phyloP scores from a whole-genome alignment of 2,113 vertebrate genomes.

The Pogonocichla stellata region DNA sequence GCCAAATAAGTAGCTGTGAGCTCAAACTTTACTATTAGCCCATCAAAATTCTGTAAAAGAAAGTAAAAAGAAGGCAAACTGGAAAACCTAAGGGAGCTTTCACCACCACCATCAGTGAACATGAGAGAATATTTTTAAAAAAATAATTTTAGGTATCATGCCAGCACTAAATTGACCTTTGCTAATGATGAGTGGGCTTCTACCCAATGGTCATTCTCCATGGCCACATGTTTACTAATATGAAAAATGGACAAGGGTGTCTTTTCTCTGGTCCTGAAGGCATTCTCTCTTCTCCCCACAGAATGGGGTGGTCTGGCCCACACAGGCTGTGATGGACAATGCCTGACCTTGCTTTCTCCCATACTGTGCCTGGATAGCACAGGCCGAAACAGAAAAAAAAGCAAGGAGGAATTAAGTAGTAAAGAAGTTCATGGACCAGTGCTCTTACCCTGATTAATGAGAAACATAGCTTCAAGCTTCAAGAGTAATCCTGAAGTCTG shows the following conservation, averaged over 20 bases:
- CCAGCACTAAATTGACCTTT: not conserved
- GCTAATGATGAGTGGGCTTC: not conserved
- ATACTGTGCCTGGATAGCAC: rapidly evolving
- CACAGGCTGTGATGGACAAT: not conserved
- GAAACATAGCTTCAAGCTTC: not conserved
- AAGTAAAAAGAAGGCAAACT: not conserved
- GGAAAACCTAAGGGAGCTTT: not conserved
- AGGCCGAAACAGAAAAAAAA: not conserved
- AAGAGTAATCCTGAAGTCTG: not conserved
- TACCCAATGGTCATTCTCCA: not conserved
- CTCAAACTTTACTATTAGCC: not conserved
- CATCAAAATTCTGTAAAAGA: not conserved
- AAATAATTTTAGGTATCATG: not conserved
- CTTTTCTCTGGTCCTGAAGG: not conserved
- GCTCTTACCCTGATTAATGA: not conserved
- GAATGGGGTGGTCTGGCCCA: not conserved
- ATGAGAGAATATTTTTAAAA: not conserved
- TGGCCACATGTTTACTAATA: rapidly evolving
- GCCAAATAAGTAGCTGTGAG: not conserved
- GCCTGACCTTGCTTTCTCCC: not conserved
- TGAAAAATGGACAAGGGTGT: rapidly evolving
- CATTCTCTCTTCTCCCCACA: not conserved
- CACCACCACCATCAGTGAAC: rapidly evolving
- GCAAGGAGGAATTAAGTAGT: not conserved
- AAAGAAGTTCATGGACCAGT: not conserved